Evolutionary conservation across 2,888 invertebrate species (phyloP).

Genomic region (Acrobasis suavella): DNA sequence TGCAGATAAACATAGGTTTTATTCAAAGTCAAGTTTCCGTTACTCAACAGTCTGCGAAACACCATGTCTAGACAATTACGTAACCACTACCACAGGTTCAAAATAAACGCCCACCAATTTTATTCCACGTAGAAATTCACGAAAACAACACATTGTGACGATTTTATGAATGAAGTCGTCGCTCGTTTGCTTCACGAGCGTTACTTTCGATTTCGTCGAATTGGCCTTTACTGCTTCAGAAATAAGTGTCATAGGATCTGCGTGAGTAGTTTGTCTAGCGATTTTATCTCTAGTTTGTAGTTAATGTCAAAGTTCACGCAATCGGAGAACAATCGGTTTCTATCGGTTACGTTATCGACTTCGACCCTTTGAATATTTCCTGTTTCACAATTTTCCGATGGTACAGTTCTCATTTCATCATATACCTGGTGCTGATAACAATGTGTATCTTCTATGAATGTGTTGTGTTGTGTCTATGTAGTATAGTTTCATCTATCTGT

Average conservation of each 20-base stretch:
- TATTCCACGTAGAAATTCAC: slow-evolving; percentile 20
- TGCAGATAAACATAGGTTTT: too few species aligned
- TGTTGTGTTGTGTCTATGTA: not conserved
- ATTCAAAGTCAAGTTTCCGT: not conserved
- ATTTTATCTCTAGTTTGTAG: slow-evolving; percentile 22
- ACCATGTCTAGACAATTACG: slow-evolving; percentile 19
- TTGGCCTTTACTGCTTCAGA: slow-evolving; percentile 15
- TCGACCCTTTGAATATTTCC: slow-evolving; percentile 7
- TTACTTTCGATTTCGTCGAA: slow-evolving; percentile 9
- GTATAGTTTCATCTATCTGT: too few species aligned
- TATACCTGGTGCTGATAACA: slow-evolving; percentile 1
- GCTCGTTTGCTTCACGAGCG: not conserved
- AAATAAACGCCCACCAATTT: slow-evolving; percentile 6
- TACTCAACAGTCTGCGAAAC: not conserved
- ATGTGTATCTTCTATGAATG: not conserved
- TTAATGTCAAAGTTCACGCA: slow-evolving; percentile 29
- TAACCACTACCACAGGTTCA: slow-evolving; percentile 1
- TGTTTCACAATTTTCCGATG: slow-evolving; percentile 13
- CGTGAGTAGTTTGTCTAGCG: slow-evolving; percentile 15
- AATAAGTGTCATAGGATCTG: slow-evolving; percentile 15
- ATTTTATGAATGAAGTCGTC: slow-evolving; percentile 35
- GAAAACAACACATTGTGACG: slow-evolving; percentile 29
- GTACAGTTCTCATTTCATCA: slow-evolving; percentile 8
- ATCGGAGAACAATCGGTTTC: slow-evolving; percentile 16
- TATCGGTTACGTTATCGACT: slow-evolving; percentile 13